These are phyloP conservation scores for Tenthredo distinguenda DNA, from an alignment of 2,888 invertebrate genomes.

Conservation along the genomic window DNA sequence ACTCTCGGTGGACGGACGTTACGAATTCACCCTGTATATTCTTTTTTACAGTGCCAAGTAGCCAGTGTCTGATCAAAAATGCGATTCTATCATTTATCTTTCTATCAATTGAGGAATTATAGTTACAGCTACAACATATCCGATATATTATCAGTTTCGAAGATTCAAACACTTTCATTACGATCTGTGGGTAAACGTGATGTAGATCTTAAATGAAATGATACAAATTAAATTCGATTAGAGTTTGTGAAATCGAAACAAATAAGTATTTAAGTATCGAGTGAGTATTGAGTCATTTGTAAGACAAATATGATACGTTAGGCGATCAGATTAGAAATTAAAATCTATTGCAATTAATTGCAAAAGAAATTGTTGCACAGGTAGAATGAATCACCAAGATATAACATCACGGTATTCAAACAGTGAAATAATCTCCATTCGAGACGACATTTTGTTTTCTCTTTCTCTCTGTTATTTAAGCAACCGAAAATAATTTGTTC, in stretches of 20 bases:
- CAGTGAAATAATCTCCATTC: not conserved
- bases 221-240: not conserved
- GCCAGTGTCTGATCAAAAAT: not conserved
- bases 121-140: not conserved
- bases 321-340: not conserved
- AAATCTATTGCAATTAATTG: not conserved
- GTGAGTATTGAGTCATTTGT: no score
- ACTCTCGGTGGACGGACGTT: no score
- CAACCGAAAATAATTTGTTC: not conserved
- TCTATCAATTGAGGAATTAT: not conserved
- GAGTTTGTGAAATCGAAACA: not conserved
- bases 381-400: not conserved
- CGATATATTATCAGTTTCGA: not conserved
- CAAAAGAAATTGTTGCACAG: not conserved
- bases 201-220: not conserved
- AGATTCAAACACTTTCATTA: not conserved
- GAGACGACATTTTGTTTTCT: not conserved
- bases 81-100: not conserved
- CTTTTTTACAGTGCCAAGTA: not conserved
- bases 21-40: no score
- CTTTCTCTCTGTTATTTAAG: not conserved
- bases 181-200: not conserved
- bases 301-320: not conserved
- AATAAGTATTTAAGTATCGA: not conserved
- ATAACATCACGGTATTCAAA: not conserved